phyloP scores from a whole-genome alignment of 2,888 invertebrate species.

The Tenthredo mesomela region DNA sequence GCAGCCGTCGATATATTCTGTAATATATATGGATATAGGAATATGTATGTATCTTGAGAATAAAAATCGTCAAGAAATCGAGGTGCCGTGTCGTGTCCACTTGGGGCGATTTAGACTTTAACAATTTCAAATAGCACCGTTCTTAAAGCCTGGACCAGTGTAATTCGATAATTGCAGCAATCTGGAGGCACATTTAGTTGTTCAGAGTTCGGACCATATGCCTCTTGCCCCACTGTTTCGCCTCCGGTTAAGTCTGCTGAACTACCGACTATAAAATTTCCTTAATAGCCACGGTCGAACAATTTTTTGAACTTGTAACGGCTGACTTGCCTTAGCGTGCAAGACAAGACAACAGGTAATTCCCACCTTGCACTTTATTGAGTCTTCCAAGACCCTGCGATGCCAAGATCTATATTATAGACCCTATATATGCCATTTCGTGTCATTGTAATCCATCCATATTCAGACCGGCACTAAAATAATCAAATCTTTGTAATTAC shows the following conservation, averaged over 20 bases:
- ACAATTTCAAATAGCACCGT: conserved; percentile 40
- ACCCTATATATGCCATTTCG: neutral
- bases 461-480: neutral
- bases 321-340: conserved; percentile 18
- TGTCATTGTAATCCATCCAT: conserved; percentile 21
- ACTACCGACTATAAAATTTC: conserved; percentile 69
- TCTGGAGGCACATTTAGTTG: conserved; percentile 66
- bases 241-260: conserved; percentile 65
- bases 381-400: conserved; percentile 21
- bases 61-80: conserved; percentile 18
- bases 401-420: neutral
- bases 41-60: neutral
- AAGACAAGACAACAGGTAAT: conserved; percentile 46
- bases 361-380: conserved; percentile 24
- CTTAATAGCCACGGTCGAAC: conserved; percentile 58
- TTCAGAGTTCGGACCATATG: conserved; percentile 69
- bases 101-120: conserved; percentile 37
- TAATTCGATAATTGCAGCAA: conserved; percentile 73
- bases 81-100: conserved; percentile 36
- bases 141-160: conserved; percentile 48
- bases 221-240: conserved; percentile 59
- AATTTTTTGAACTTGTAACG: conserved; percentile 39
- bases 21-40: neutral
- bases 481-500: neutral
- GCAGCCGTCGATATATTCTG: too few species aligned